phyloP scores from a whole-genome alignment of 2,797 vertebrate genomes.

The Cossypha polioptera region DNA sequence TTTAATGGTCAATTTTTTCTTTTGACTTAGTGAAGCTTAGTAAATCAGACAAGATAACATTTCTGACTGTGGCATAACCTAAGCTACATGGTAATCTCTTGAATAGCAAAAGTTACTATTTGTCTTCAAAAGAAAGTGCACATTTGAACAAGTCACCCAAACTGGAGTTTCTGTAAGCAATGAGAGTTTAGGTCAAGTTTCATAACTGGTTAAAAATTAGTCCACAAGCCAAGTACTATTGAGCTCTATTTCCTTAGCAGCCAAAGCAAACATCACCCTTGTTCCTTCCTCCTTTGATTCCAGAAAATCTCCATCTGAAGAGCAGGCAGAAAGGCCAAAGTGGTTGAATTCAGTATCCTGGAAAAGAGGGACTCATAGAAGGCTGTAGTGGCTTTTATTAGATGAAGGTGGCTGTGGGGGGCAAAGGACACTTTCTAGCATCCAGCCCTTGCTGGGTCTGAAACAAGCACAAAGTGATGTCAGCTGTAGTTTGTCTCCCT shows the following conservation, averaged over 20 bases:
- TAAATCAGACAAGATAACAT: neutral
- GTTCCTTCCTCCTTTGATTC: neutral
- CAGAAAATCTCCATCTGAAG: neutral
- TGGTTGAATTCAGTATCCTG: neutral
- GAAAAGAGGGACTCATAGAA: neutral
- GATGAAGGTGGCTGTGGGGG: fast-evolving
- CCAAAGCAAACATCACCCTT: neutral
- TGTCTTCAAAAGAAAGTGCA: neutral
- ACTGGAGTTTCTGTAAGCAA: neutral
- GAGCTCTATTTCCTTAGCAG: neutral
- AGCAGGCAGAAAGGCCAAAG: neutral
- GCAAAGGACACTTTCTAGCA: neutral
- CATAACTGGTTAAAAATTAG: neutral
- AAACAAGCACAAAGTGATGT: neutral
- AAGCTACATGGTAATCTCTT: neutral
- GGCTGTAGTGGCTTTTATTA: neutral
- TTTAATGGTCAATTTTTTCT: neutral
- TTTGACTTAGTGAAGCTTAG: neutral
- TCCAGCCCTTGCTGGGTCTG: neutral
- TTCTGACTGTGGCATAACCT: neutral
- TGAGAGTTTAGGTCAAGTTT: neutral
- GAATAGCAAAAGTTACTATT: neutral
- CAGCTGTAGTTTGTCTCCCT: neutral
- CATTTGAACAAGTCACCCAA: neutral
- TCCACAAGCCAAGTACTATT: neutral